These are phyloP conservation scores for Epinotia demarniana DNA, from an alignment of 2,888 invertebrate species.

Conservation along the genomic window DNA sequence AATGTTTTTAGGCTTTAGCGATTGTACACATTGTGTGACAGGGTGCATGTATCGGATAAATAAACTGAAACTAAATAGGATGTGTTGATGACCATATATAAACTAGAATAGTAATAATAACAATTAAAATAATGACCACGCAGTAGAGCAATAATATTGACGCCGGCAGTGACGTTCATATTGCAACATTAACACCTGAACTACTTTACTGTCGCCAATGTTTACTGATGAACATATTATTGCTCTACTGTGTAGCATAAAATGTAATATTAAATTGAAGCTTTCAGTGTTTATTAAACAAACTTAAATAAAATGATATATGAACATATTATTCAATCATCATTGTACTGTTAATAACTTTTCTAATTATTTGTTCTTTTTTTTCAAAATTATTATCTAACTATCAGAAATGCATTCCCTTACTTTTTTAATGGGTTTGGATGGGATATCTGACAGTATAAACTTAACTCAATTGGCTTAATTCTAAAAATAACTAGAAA, in stretches of 20 bases:
- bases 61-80: slow-evolving; percentile 59
- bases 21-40: slow-evolving; percentile 79
- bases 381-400: not conserved
- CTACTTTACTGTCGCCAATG: not conserved
- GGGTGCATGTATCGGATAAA: slow-evolving; percentile 80
- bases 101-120: slow-evolving; percentile 49
- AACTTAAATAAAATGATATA: slow-evolving; percentile 1
- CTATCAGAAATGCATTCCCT: not conserved
- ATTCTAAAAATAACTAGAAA: slow-evolving; percentile 7
- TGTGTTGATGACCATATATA: slow-evolving; percentile 54
- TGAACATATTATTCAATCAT: not conserved
- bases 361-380: slow-evolving; percentile 14
- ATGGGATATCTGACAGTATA: not conserved
- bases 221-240: slow-evolving; percentile 47
- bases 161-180: not conserved
- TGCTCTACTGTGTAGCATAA: slow-evolving; percentile 49
- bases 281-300: slow-evolving; percentile 40
- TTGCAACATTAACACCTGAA: not conserved
- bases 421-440: not conserved
- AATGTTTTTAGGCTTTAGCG: slow-evolving; percentile 54
- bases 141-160: slow-evolving; percentile 27
- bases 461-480: slow-evolving; percentile 12
- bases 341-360: slow-evolving; percentile 8
- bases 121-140: slow-evolving; percentile 11
- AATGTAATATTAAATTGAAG: slow-evolving; percentile 26